Evolutionary conservation across 1,140 invertebrate species (phyloP), one percentile per base, ranked within the genome.

Genomic region (Hyles euphorbiae): DNA sequence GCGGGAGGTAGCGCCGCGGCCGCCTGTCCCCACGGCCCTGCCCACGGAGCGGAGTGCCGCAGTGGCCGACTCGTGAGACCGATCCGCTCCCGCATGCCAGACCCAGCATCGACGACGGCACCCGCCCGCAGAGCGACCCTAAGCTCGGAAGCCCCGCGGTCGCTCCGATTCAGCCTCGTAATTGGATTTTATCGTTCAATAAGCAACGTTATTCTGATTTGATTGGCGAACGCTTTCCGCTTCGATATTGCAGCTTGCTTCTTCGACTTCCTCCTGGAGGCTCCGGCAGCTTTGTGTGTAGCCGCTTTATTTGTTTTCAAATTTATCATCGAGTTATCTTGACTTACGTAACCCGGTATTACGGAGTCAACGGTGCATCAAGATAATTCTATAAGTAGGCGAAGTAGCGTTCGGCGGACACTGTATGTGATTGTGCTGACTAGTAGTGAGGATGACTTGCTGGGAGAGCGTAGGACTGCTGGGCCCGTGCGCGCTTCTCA

Each of bases 371-470:
- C 71, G 69, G 79, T 83, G 81, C 74, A 82, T 76, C 69, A 71
- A 66, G 44, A 67, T 76, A 65, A 74, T 81, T 75, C 54, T 68
- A 65, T 72, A 58, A 59, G 65, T 67, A 76, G 61, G 67, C 60
- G 65, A 55, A 67, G 67, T 70, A 34, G 67, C 49, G 65, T 64
- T 68, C 62, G 70, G 71, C 65, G 76, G 62, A 65, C 72, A 69
- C 69, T 79, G 66, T 64, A 63, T 66, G 72, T 63, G 93, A 92
- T 73, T 93, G 92, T 74, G 90, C 91, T 67, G 90, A 90, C 61
- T 72, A 32, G 58, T 68, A 49, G 73, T 76, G 76, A 77, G 76
- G 58, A 90, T 90, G 88, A 89, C 88, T 79, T 90, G 88, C 76
- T 90, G 88, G 88, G 88, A 90, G 63, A 89, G 78, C 54, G 85